A percentile compares a stretch with the other conserved stretches of the same genome.
Evolutionary conservation across 2,113 vertebrate genomes (phyloP).

Genomic region (Apus apus): DNA sequence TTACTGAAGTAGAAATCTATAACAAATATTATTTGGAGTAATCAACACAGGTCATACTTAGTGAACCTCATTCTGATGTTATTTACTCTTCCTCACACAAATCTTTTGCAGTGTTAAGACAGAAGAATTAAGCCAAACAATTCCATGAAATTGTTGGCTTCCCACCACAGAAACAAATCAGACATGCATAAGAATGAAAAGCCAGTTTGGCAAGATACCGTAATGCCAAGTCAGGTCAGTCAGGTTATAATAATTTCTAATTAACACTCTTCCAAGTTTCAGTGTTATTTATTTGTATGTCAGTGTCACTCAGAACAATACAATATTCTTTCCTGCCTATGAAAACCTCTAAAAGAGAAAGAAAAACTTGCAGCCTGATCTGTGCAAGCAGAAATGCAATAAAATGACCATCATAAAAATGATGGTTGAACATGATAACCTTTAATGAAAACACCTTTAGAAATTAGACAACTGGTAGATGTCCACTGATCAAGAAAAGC

Average conservation of each 20-base stretch:
- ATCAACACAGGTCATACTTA: neutral
- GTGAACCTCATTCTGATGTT: neutral
- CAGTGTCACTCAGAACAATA: conserved; percentile 27
- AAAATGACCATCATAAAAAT: neutral
- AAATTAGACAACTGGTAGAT: neutral
- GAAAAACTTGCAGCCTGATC: neutral
- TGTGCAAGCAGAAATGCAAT: neutral
- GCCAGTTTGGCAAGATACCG: conserved; percentile 47
- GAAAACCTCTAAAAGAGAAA: neutral
- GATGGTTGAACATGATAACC: neutral
- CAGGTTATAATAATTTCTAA: conserved; percentile 64
- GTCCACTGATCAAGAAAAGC: neutral
- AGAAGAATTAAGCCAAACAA: conserved; percentile 29
- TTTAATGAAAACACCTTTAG: neutral
- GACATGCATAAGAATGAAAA: conserved; percentile 47
- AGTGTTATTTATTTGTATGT: conserved; percentile 49
- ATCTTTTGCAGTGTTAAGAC: neutral
- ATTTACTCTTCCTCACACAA: neutral
- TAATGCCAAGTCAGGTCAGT: conserved; percentile 45
- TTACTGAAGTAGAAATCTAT: neutral
- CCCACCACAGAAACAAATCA: conserved; percentile 41
- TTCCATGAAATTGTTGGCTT: conserved; percentile 31
- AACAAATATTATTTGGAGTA: neutral
- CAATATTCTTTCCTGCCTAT: neutral
- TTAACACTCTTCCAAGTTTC: conserved; percentile 61